These are phyloP conservation scores for Enteromius paludinosus DNA, from an alignment of 2,797 vertebrate genomes.

Conservation along the genomic window DNA sequence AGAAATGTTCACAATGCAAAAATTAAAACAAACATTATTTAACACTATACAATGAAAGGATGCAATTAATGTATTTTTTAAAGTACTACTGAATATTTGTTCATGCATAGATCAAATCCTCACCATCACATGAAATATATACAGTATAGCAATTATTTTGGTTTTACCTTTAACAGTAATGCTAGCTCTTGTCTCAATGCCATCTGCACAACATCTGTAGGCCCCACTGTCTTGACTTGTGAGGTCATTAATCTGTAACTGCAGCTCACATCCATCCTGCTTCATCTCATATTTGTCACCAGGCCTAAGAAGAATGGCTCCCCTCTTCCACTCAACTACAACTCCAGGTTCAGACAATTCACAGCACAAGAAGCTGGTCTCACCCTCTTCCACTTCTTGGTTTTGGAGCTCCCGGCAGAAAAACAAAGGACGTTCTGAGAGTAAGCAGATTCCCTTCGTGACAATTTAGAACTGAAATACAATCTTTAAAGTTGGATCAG, in stretches of 20 bases:
- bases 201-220: constrained; percentile 80
- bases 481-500: neutral
- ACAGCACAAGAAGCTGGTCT: constrained; percentile 77
- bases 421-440: constrained; percentile 77
- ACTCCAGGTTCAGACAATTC: constrained; percentile 81
- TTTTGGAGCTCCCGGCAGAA: constrained; percentile 83
- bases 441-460: neutral
- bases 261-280: constrained; percentile 78
- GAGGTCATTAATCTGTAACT: constrained; percentile 83
- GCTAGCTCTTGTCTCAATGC: constrained; percentile 67
- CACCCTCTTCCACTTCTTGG: constrained; percentile 81
- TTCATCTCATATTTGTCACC: constrained; percentile 81
- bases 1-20: neutral
- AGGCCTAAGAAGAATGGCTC: constrained; percentile 76
- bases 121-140: neutral
- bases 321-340: constrained; percentile 84
- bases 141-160: neutral
- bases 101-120: neutral
- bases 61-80: neutral
- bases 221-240: constrained; percentile 83
- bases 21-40: constrained; percentile 4
- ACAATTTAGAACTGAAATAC: too few species aligned
- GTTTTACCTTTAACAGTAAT: constrained; percentile 70
- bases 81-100: neutral
- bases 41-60: neutral